phyloP scores from a whole-genome alignment of 2,113 vertebrate species.

The Myxocyprinus asiaticus region DNA sequence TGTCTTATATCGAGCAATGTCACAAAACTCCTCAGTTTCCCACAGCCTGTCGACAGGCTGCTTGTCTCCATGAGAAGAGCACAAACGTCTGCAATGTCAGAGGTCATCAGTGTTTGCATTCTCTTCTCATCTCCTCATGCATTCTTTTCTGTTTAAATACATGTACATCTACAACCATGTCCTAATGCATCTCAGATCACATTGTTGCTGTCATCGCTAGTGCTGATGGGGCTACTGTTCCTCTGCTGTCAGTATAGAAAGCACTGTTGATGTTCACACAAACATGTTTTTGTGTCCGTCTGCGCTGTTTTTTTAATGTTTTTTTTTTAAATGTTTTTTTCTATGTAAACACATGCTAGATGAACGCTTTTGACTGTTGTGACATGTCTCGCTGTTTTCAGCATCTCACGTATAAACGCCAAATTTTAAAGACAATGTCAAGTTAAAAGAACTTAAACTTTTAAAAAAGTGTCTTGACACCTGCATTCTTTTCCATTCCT shows the following conservation, averaged over 20 bases:
- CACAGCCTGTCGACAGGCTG: conserved; percentile 53
- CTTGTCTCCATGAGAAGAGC: conserved; percentile 55
- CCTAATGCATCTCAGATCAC: conserved; percentile 23
- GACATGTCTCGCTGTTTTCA: too few relatives aligned
- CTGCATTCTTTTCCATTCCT: too few relatives aligned
- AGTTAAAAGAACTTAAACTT: too few relatives aligned
- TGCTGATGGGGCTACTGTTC: conserved; percentile 35
- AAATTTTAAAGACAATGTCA: too few relatives aligned
- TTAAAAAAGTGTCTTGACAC: too few relatives aligned
- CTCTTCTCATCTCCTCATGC: conserved; percentile 60
- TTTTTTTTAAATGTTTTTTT: too few relatives aligned
- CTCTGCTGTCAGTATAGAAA: not conserved
- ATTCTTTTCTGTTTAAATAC: conserved; percentile 39
- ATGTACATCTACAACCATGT: not conserved
- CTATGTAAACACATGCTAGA: too few relatives aligned
- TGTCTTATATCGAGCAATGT: conserved; percentile 25
- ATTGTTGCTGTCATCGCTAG: conserved; percentile 26
- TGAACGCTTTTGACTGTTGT: too few relatives aligned
- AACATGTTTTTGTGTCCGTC: too few relatives aligned
- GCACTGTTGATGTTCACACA: too few relatives aligned
- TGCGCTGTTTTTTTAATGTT: too few relatives aligned
- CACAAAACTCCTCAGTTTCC: conserved; percentile 55
- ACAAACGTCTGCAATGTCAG: conserved; percentile 65
- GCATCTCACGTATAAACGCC: too few relatives aligned
- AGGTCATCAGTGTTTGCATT: conserved; percentile 72